Percentiles rank a stretch among this genome's conserved stretches.
Conservation (phyloP, 2,797 vertebrate genomes). For the Allobates femoralis region DNA sequence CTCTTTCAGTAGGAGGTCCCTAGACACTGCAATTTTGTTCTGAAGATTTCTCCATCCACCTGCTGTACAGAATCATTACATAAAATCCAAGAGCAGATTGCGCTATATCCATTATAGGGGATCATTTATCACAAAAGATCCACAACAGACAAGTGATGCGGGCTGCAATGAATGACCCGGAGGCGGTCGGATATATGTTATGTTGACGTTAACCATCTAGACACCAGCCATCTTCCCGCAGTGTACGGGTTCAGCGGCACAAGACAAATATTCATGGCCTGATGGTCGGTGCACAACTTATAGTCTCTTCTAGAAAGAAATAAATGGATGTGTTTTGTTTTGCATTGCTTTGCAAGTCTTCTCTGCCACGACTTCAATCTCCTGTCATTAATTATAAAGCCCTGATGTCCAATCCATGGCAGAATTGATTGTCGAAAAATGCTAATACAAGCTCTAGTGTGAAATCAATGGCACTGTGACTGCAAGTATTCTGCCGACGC, state of each 20-base stretch:
- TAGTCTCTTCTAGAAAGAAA: constrained; percentile 6
- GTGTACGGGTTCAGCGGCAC: background rate
- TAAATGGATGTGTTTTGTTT: constrained; percentile 29
- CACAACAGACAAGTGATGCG: constrained; percentile 36
- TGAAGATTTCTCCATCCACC: constrained; percentile 63
- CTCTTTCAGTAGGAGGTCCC: constrained; percentile 68
- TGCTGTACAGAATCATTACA: constrained; percentile 61
- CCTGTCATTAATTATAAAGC: constrained; percentile 61
- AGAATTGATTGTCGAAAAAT: constrained; percentile 60
- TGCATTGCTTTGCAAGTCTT: constrained; percentile 50
- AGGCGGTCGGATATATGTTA: constrained; percentile 33
- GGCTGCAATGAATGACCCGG: constrained; percentile 29
- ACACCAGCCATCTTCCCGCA: background rate
- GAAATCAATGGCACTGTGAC: constrained; percentile 58
- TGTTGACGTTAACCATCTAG: constrained; percentile 35
- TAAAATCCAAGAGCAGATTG: constrained; percentile 64
- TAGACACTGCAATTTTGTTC: constrained; percentile 67
- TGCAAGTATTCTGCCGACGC: constrained; percentile 53
- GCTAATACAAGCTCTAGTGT: constrained; percentile 58
- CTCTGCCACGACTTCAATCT: constrained; percentile 53
- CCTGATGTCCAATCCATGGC: constrained; percentile 58
- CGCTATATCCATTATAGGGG: constrained; percentile 58
- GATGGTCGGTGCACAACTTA: background rate
- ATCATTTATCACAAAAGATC: constrained; percentile 72
- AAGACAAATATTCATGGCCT: background rate